Conservation (phyloP, 2,888 invertebrate genomes). For the Cephus spinipes region DNA sequence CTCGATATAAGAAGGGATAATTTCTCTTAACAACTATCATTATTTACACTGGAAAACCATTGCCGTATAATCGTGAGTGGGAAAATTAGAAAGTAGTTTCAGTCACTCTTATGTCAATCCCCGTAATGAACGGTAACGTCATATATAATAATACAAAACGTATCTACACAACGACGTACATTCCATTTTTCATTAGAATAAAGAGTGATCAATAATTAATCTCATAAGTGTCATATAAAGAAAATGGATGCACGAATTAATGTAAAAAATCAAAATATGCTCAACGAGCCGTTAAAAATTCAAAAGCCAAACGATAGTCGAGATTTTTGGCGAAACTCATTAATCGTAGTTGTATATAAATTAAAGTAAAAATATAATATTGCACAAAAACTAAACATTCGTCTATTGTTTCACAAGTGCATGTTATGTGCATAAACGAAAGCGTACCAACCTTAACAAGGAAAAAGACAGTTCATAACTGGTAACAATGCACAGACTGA, state of each 20-base stretch:
- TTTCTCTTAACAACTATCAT: background rate
- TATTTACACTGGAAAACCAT: background rate
- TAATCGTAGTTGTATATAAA: slow-evolving; percentile 18
- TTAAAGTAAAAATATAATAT: background rate
- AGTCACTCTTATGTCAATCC: background rate
- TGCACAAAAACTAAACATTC: background rate
- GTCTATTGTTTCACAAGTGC: background rate
- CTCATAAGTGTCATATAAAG: background rate
- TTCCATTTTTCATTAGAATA: background rate
- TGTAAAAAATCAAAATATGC: background rate
- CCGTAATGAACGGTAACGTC: background rate
- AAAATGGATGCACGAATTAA: background rate
- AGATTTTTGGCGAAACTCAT: background rate
- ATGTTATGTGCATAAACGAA: background rate
- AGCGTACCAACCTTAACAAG: background rate
- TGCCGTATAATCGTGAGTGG: background rate
- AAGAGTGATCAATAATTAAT: background rate
- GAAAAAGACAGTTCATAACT: background rate
- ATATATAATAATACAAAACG: background rate
- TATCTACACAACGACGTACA: background rate
- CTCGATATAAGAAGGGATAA: background rate
- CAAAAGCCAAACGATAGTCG: background rate
- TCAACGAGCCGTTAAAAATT: background rate
- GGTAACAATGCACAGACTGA: slow-evolving; percentile 1
- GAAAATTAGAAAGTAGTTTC: background rate